phyloP scores from a whole-genome alignment of 35 echinoderm and acorn worm genomes.

The Amphiura filiformis region DNA sequence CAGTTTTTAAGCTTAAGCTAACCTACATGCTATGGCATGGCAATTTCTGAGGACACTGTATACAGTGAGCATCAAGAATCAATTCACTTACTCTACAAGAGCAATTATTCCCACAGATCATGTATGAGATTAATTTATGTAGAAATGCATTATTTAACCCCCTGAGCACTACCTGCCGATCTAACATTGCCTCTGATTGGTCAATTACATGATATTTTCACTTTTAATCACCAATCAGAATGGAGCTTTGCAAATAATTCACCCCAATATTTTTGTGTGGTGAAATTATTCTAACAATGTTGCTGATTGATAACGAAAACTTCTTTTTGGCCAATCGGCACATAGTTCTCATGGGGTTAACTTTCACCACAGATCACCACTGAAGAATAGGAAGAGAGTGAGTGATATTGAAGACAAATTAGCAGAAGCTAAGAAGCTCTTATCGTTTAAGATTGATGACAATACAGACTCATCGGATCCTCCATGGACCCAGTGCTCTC shows the following conservation, averaged over 20 bases:
- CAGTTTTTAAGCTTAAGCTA: too few species aligned
- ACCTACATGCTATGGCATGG: too few species aligned
- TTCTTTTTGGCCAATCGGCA: background rate
- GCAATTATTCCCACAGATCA: too few species aligned
- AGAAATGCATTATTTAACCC: too few species aligned
- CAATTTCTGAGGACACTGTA: too few species aligned
- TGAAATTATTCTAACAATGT: background rate
- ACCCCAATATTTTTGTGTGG: background rate
- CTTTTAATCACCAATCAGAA: too few species aligned
- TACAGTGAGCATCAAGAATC: too few species aligned
- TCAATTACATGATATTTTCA: background rate
- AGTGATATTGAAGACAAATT: slow-evolving; percentile 7
- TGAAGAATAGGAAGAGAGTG: background rate
- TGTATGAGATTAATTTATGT: too few species aligned
- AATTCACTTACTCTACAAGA: too few species aligned
- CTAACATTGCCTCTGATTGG: background rate
- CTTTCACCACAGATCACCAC: background rate
- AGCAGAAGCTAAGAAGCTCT: background rate
- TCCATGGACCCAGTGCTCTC: slow-evolving; percentile 79
- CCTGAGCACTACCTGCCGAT: too few species aligned
- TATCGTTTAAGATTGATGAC: background rate
- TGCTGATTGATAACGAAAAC: background rate
- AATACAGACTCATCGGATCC: background rate
- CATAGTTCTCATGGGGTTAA: too few species aligned
- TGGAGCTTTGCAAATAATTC: background rate